Evolutionary conservation across 2,888 invertebrate species (phyloP), one percentile per base, ranked within the genome.

Genomic region (Drosophila anceps): DNA sequence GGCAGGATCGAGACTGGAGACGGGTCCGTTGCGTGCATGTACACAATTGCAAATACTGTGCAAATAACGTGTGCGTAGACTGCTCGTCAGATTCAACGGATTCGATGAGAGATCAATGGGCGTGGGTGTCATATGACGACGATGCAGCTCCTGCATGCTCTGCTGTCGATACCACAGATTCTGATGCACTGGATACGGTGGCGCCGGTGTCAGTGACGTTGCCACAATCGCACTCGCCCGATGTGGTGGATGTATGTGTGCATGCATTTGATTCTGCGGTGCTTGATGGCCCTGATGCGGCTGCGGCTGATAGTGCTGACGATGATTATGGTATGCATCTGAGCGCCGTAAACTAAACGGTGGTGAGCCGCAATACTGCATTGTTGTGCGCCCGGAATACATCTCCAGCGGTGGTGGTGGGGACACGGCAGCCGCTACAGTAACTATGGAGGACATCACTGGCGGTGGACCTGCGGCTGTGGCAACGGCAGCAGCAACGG

Each of bases 91-190:
- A 76, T 91, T 91, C 27, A 92, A 81, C 5, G 92, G 91, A 72
- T 93, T 93, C 18, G 93, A 92, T 0, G 93, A 93, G 65, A 93
- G 90, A 87, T 92, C 91, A 69, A 93, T 92, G 31, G 92, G 93
- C 4, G 93, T 92, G 39, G 92, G 92, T 33, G 92, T 92, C 90
- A 93, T 92, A 79, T 91, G 94, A 64, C 95, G 94, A 50, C 95
- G 93, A 76, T 94, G 94, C 68, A 94, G 91, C 91, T 95, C 95
- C 81, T 94, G 94, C 69, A 92, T 94, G 66, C 95, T 95, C 83
- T 96, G 96, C 82, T 96, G 96, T 0, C 95, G 94, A 73, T 95
- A 95, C 96, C 96, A 96, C 46, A 96, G 93, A 69, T 96, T 94
- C 87, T 96, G 96, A 91, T 96, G 96, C 8, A 96, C 94, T 8